These are phyloP conservation scores for Drosophila persimilis DNA, from an alignment of 1,140 invertebrate species.

Conservation along the genomic window DNA sequence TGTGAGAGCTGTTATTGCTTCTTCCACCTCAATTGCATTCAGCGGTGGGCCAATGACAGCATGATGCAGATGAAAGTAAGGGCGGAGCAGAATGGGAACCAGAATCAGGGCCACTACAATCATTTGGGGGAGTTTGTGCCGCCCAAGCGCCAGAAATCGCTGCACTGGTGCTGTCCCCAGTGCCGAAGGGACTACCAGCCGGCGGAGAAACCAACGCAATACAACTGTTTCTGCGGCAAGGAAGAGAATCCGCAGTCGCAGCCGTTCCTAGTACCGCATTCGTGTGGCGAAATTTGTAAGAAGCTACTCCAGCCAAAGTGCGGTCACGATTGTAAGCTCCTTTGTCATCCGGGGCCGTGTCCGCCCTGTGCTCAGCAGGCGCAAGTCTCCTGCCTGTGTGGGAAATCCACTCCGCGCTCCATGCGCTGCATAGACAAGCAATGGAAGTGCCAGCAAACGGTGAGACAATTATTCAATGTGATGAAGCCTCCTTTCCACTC, in stretches of 20 bases:
- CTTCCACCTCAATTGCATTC: conserved; percentile 95
- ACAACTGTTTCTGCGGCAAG: conserved; percentile 95
- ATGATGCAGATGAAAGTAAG: conserved; percentile 84
- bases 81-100: conserved; percentile 67
- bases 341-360: conserved; percentile 96
- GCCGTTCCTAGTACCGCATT: conserved; percentile 95
- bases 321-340: conserved; percentile 91
- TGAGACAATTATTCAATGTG: background rate
- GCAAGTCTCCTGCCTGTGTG: conserved; percentile 88
- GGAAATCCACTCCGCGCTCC: conserved; percentile 85
- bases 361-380: conserved; percentile 93
- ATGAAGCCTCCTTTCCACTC: accelerated
- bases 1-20: conserved; percentile 82
- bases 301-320: conserved; percentile 90
- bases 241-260: conserved; percentile 89
- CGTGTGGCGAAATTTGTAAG: conserved; percentile 93
- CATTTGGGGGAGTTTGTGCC: conserved; percentile 76
- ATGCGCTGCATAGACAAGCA: conserved; percentile 90
- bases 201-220: conserved; percentile 89
- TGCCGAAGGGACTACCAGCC: conserved; percentile 92
- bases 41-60: conserved; percentile 96
- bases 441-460: conserved; percentile 90
- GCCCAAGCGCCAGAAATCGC: conserved; percentile 70
- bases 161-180: conserved; percentile 92
- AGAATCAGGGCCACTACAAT: conserved; percentile 71